These are phyloP conservation scores for Agrilus planipennis DNA, from an alignment of 1,140 invertebrate genomes.

Conservation along the genomic window DNA sequence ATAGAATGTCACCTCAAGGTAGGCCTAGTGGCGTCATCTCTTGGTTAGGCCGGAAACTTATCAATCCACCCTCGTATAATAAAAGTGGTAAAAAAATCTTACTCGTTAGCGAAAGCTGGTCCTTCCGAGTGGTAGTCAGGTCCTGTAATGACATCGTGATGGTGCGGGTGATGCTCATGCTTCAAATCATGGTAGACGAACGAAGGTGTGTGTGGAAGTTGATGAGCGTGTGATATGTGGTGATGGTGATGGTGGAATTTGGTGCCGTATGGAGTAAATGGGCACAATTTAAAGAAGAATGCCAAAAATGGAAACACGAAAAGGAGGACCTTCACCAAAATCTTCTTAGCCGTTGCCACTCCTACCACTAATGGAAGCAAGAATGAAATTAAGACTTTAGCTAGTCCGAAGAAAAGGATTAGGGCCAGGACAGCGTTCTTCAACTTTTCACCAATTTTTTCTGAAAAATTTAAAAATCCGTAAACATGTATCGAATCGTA, in stretches of 20 bases:
- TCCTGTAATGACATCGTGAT: slow-evolving; percentile 11
- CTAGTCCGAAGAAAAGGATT: slow-evolving; percentile 63
- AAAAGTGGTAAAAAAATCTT: slow-evolving; percentile 10
- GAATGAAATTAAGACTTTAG: slow-evolving; percentile 65
- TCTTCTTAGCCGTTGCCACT: slow-evolving; percentile 66
- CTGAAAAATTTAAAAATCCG: slow-evolving; percentile 43
- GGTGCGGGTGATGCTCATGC: slow-evolving; percentile 6
- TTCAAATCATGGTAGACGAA: slow-evolving; percentile 31
- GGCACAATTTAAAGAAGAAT: slow-evolving; percentile 72
- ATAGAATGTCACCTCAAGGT: too few relatives aligned
- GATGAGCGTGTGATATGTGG: slow-evolving; percentile 49
- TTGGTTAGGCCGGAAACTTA: too few relatives aligned
- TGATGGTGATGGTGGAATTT: slow-evolving; percentile 74
- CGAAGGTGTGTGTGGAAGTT: slow-evolving; percentile 32
- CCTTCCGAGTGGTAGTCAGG: slow-evolving; percentile 18
- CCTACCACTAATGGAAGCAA: slow-evolving; percentile 61
- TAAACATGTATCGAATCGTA: slow-evolving; percentile 3
- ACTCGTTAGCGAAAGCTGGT: slow-evolving; percentile 13
- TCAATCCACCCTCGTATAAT: too few relatives aligned
- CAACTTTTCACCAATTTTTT: slow-evolving; percentile 63
- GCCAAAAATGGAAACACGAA: slow-evolving; percentile 70
- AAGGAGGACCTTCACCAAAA: slow-evolving; percentile 64
- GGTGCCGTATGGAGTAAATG: slow-evolving; percentile 44
- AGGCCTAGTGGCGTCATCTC: too few relatives aligned
- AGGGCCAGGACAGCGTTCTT: slow-evolving; percentile 59